Base-by-base conservation (phyloP, 2,797 vertebrate genomes). In the Chiroxiphia lanceolata region DNA sequence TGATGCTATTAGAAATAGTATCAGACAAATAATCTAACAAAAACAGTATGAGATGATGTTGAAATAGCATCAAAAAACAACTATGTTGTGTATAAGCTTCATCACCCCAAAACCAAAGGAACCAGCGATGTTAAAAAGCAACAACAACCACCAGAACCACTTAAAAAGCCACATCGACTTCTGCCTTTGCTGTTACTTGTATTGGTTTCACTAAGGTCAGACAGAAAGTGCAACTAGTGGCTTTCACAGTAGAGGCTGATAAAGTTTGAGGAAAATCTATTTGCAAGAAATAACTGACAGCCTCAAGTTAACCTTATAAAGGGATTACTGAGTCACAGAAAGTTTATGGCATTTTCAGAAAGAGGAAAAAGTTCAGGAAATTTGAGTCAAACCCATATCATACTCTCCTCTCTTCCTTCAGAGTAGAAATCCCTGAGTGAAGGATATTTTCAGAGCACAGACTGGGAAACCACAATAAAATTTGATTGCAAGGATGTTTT, bases 1-100 rank as follows among this genome's bases (percentile, higher is more conserved):
- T 94, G 65, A 90, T 95, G 79, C 27, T 95, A 89, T 87, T 74
- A 87, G 68, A 96, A 97, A 89, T 87, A 51, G 53, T 69, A 96
- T 81, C 59, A 70, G 74, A 79, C 47, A 90, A 82, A 89, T 82
- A 64, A 90, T 74, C 69, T 89, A 83, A 53, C 69, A 92, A 57
- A 79, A 83, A 89, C 42, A 88, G 83, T 40, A n/a, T 75, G n/a
- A 89, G 75, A 64, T 60, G 5, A 84, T 45, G 25, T 18, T 44
- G 33, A 17, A 68, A 54, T 45, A 78, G 27, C 11, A 54, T 29
- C 3, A 33, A 69, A 48, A 82, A 53, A 25, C 2, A 20, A 76
- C 31, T 75, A 29, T 22, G 63, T 85, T 48, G 9, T 38, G 33
- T 25, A 71, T 8, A 4, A 86, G 8, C 21, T 71, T 63, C 23